Base-by-base conservation (phyloP, 2,888 invertebrate genomes). In the Tachina fera region DNA sequence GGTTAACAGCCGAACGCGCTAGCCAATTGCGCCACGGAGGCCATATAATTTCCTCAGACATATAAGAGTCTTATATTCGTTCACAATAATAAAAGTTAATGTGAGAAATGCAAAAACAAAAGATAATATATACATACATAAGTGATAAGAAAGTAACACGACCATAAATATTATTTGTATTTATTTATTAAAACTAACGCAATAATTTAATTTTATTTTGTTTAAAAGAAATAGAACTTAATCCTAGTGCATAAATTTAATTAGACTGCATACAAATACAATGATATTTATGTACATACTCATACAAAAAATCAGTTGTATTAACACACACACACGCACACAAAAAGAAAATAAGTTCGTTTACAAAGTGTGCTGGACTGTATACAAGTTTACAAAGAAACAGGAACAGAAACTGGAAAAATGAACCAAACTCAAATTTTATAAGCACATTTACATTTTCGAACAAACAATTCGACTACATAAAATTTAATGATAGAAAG, bases 1-100 rank as follows among this genome's bases (percentile, higher is more conserved):
- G 97, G 97, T 97, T 97, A 97, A 97, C 97, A 97, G 97, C 97
- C 97, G 97, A 97, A 97, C 97, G 97, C 97, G 97, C 97, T 97
- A 97, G 94, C 97, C 97, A 92, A 97, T 97, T 97, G 97, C 97
- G 97, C 97, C 31, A 31, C 31, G 31, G 31, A 31, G 31, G 31
- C 31, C 1, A 6, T 31, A 31, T 31, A 6, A 6, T 6, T 31
- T 0, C 31, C 6, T 6, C 6, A 31, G 31, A 6, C 5, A 6
- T 6, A 31, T 31, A 31, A 31, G 6, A 5, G 31, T 1, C 0
- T 6, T 31, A 5, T 31, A 31, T 31, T 0, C 5, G 5, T 31
- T 31, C 31, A 31, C 31, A 31, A 0, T 6, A 31, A 6, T 31
- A 5, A 31, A 31, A 31, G 31, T 31, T 31, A 31, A 31, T 31